phyloP scores from a whole-genome alignment of 2,888 invertebrate species.

The Andrena camellia region DNA sequence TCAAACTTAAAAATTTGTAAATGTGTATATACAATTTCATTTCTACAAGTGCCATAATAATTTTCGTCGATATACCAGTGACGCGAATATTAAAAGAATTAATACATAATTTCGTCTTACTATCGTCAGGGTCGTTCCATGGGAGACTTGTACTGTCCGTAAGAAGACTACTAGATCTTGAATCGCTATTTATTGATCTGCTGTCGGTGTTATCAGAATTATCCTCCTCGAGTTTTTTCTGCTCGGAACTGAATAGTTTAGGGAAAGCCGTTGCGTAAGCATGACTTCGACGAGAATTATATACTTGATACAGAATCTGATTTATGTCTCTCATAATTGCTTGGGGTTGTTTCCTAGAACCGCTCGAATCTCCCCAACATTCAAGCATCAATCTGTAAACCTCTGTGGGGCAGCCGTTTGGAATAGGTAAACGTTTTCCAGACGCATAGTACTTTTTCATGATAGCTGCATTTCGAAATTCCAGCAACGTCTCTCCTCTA shows the following conservation, averaged over 20 bases:
- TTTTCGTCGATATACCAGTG: not conserved
- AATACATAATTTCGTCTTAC: constrained; percentile 55
- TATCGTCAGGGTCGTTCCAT: constrained; percentile 80
- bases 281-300: constrained; percentile 88
- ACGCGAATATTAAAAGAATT: constrained; percentile 6
- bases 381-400: constrained; percentile 92
- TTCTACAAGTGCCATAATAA: not conserved
- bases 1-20: not conserved
- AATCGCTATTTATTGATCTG: constrained; percentile 81
- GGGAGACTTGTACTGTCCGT: constrained; percentile 80
- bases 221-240: constrained; percentile 59
- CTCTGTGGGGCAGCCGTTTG: constrained; percentile 90
- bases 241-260: constrained; percentile 75
- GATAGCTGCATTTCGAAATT: constrained; percentile 77
- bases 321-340: constrained; percentile 94
- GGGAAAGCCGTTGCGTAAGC: constrained; percentile 87
- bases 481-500: constrained; percentile 87
- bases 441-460: constrained; percentile 88
- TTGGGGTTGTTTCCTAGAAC: constrained; percentile 91
- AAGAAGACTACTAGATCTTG: constrained; percentile 78
- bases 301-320: constrained; percentile 91
- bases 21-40: not conserved
- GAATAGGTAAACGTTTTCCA: constrained; percentile 90
- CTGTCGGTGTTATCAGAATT: constrained; percentile 75
- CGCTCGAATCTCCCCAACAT: constrained; percentile 93